Conservation (phyloP, 2,113 vertebrate genomes). For the Phylloscopus trochilus region DNA sequence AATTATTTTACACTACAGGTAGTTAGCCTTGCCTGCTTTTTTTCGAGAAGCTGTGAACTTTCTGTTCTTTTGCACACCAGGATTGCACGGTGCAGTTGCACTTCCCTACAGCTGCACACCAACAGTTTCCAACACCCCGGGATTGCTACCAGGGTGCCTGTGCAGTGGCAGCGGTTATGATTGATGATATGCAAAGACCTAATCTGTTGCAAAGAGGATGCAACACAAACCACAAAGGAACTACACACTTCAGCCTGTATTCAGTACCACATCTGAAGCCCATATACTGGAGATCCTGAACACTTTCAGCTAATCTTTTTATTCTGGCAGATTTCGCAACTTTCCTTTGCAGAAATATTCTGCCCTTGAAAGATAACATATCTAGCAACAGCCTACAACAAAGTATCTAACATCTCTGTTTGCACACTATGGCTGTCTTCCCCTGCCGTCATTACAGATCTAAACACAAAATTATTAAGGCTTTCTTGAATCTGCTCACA, state of each 20-base stretch:
- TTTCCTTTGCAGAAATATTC: conserved; percentile 56
- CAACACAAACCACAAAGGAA: conserved; percentile 70
- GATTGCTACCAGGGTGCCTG: conserved; percentile 14
- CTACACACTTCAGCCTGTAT: conserved; percentile 19
- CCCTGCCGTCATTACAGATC: background rate
- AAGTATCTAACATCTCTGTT: background rate
- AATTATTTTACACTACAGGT: background rate
- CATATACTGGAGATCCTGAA: conserved; percentile 8
- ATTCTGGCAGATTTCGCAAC: conserved; percentile 50
- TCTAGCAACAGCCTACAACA: conserved; percentile 8
- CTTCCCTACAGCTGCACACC: conserved; percentile 55
- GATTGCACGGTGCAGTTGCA: conserved; percentile 15
- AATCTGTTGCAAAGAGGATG: conserved; percentile 68
- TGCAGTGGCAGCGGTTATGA: conserved; percentile 58
- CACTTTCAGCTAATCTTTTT: conserved; percentile 20
- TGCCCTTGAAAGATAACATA: conserved; percentile 62
- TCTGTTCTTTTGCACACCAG: conserved; percentile 26
- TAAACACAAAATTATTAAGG: conserved; percentile 5
- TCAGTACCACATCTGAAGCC: conserved; percentile 24
- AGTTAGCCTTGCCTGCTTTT: background rate
- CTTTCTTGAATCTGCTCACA: background rate
- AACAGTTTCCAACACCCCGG: conserved; percentile 18
- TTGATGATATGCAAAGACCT: conserved; percentile 42
- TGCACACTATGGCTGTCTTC: background rate
- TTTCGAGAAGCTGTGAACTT: conserved; percentile 26